A percentile compares a stretch with the other conserved stretches of the same genome.
These are phyloP conservation scores for Cryptotis parvus DNA, from an alignment of 2,113 vertebrate species.

Conservation along the genomic window DNA sequence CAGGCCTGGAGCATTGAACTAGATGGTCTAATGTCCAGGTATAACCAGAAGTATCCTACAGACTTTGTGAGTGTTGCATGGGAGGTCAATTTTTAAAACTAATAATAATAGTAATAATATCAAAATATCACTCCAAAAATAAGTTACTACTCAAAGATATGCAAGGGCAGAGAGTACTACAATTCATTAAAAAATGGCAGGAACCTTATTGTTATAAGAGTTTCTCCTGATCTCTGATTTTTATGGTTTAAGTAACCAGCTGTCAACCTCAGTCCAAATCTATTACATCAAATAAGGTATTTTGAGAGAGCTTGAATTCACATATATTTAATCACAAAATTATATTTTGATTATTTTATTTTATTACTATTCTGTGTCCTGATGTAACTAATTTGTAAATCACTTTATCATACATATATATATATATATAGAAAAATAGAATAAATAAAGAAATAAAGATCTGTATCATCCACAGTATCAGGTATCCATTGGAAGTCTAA, in stretches of 20 bases:
- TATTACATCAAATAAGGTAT: background rate
- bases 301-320: background rate
- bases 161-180: background rate
- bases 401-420: background rate
- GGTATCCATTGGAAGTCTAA: background rate
- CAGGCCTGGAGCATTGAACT: no score
- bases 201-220: background rate
- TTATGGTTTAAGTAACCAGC: background rate
- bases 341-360: background rate
- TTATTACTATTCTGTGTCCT: background rate
- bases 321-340: background rate
- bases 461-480: background rate
- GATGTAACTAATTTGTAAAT: background rate
- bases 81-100: no score
- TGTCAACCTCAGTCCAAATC: background rate
- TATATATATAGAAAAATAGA: background rate
- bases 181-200: background rate
- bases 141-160: background rate
- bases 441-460: background rate
- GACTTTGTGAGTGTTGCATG: no score
- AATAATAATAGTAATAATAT: background rate
- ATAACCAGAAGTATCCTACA: no score
- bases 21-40: no score
- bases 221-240: background rate
- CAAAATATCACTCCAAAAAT: slow-evolving; percentile 6